Conservation (phyloP, 2,113 vertebrate genomes). For the Peromyscus maniculatus region DNA sequence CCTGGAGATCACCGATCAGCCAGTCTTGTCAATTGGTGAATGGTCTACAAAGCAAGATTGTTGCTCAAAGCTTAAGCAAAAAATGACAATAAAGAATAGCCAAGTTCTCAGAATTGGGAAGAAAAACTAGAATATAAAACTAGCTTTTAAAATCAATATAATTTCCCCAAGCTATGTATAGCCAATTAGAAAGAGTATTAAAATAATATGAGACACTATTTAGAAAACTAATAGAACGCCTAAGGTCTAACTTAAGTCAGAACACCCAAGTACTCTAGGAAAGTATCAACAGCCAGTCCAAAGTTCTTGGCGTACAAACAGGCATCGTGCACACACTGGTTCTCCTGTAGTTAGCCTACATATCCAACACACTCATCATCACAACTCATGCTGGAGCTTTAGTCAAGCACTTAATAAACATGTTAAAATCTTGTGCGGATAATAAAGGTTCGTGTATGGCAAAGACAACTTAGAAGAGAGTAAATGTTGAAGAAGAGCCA, state of each 20-base stretch:
- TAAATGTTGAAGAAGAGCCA: background rate
- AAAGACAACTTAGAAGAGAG: background rate
- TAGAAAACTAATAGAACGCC: background rate
- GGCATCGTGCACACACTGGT: background rate
- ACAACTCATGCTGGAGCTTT: background rate
- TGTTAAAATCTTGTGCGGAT: background rate
- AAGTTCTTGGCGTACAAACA: background rate
- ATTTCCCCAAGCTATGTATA: conserved; percentile 16
- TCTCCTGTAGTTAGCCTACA: background rate
- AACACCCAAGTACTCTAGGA: background rate
- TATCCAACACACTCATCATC: background rate
- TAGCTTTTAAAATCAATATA: background rate
- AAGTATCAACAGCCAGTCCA: background rate
- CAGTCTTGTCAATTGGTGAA: no score
- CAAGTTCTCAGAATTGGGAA: background rate
- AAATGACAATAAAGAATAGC: background rate
- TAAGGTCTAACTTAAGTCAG: background rate
- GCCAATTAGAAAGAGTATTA: background rate
- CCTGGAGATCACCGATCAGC: no score
- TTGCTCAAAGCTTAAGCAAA: background rate
- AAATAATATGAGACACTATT: background rate
- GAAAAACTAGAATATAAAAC: background rate
- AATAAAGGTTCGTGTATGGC: background rate
- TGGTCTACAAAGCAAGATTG: background rate
- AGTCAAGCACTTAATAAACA: background rate